Evolutionary conservation across 2,113 vertebrate species (phyloP), one percentile per base, ranked within the genome.

Genomic region (Morone chrysops): DNA sequence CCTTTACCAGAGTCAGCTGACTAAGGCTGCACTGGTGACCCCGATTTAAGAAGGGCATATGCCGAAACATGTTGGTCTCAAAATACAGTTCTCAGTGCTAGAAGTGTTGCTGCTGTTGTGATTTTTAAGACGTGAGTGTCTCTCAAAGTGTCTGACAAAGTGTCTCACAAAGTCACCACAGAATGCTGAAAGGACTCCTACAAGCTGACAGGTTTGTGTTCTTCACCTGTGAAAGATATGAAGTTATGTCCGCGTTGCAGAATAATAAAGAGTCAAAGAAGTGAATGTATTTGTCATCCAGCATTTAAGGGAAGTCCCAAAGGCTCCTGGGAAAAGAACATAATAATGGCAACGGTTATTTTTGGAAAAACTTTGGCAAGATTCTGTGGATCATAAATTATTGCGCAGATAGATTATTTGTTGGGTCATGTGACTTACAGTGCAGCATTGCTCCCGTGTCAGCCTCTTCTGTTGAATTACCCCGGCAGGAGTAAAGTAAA

Each of bases 401-500:
- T 22, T 17, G 16, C 65, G 53, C 67, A 18, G 41, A 36, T 53
- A n/a, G 13, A 12, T 45, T 25, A 69, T 82, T 60, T 83, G 61
- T 66, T 57, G 45, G 25, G 50, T 65, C 14, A 66, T 2, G 56
- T 62, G 43, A 79, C 45, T 3, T n/a, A 8, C 12, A 54, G 1
- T 57, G 59, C 31, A 66, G 62, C 40, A 4, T 4, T 17, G 65
- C 74, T 48, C 13, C 62, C 2, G 13, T 25, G 68, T 79, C 73
- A 48, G 14, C 54, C 74, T n/a, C 56, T 25, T 75, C 13, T 70
- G 68, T 76, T 78, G 40, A 78, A 73, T 69, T 16, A 51, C 50
- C 48, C 60, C 16, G 5, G 17, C 2, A 8, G 62, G 67, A 82
- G 48, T 74, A 85, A 80, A 77, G 71, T 75, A 88, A 89, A 90